Evolutionary conservation across 2,113 vertebrate species (phyloP).

Genomic region (Chamaea fasciata): DNA sequence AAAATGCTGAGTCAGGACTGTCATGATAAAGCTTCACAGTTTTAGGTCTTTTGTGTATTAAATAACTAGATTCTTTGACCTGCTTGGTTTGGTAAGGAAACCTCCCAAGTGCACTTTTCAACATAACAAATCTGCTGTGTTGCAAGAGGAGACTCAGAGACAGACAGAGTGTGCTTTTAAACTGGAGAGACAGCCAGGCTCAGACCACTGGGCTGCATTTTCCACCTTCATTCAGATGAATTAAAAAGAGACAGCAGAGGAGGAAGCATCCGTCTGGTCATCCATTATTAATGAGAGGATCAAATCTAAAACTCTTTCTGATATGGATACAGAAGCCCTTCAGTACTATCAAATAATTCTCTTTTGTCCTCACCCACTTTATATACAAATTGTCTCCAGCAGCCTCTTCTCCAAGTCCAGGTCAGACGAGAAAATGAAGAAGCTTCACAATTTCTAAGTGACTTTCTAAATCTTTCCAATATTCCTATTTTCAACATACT

Average conservation of each 20-base stretch:
- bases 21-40: rapidly evolving
- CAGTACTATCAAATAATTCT: background rate
- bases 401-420: background rate
- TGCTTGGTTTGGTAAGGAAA: background rate
- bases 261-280: background rate
- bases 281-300: slow-evolving; percentile 41
- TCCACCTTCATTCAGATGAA: background rate
- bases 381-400: background rate
- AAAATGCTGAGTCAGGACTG: background rate
- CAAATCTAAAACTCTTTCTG: slow-evolving; percentile 40
- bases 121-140: background rate
- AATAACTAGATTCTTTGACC: background rate
- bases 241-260: background rate
- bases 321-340: background rate
- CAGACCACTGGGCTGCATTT: background rate
- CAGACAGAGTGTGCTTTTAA: background rate
- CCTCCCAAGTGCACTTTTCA: background rate
- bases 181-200: background rate
- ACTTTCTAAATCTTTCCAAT: background rate
- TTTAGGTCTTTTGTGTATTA: background rate
- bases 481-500: background rate
- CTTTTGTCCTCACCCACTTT: background rate
- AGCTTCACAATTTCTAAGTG: background rate
- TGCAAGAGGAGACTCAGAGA: background rate
- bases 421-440: background rate